These are phyloP conservation scores for Acromyrmex heyeri DNA, from an alignment of 1,140 invertebrate genomes.

Conservation along the genomic window DNA sequence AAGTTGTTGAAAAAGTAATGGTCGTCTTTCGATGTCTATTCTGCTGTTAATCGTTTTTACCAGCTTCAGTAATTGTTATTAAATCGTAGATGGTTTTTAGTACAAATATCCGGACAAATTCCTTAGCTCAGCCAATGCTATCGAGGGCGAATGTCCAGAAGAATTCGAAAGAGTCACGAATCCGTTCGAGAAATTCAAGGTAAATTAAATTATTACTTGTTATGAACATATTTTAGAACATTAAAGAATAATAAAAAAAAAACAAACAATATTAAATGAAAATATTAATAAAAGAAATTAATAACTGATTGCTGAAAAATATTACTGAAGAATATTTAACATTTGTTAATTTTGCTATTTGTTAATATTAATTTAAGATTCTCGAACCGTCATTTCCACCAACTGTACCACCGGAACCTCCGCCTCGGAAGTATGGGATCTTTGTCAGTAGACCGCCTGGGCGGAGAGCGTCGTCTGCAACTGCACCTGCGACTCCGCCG, in stretches of 20 bases:
- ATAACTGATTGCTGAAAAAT: not conserved
- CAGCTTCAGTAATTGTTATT: constrained; percentile 71
- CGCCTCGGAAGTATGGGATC: constrained; percentile 80
- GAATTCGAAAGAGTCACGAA: constrained; percentile 38
- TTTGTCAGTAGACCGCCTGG: constrained; percentile 79
- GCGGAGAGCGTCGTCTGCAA: constrained; percentile 54
- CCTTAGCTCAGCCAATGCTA: constrained; percentile 47
- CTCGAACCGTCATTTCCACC: constrained; percentile 81
- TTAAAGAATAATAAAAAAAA: not conserved
- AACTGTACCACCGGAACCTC: constrained; percentile 73
- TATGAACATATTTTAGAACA: not conserved
- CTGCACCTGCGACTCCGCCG: constrained; percentile 37
- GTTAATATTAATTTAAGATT: constrained; percentile 66
- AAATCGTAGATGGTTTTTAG: constrained; percentile 78
- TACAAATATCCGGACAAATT: constrained; percentile 66
- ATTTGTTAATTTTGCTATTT: too few relatives aligned
- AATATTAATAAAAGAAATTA: not conserved
- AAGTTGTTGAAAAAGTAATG: constrained; percentile 80
- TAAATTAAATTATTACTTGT: constrained; percentile 24
- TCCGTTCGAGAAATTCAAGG: constrained; percentile 77
- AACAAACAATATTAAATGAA: too few relatives aligned
- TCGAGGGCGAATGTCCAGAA: constrained; percentile 50
- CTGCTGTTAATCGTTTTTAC: not conserved
- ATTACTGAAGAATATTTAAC: not conserved
- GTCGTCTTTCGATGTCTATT: not conserved